Evolutionary conservation across 1,140 invertebrate species (phyloP), one percentile per base, ranked within the genome.

Genomic region (Monochamus saltuarius): DNA sequence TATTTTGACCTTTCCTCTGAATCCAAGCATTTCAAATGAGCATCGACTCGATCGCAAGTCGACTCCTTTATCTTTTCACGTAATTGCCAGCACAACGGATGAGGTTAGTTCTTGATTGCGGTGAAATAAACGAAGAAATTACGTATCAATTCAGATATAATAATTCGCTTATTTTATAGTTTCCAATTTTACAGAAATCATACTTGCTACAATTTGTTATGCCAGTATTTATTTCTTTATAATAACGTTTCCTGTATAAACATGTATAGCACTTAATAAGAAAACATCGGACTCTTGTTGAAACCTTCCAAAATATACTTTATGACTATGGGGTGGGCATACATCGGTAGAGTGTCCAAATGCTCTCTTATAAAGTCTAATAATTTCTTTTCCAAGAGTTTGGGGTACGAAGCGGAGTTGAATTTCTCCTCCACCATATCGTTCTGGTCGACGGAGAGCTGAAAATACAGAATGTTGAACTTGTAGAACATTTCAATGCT

Each of bases 201-300:
- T 10, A 10, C 13, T 10, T 39, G 37, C 37, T 39, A 10, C 13
- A n/a, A n/a, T n/a, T n/a, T n/a, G n/a, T n/a, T n/a, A n/a, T n/a
- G n/a, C 22, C 6, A 29, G 22, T 29, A 29, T 29, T 29, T n/a
- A n/a, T 29, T 29, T 29, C 22, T 29, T 29, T 29, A 29, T 29
- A 29, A 6, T 29, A 3, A 29, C 6, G 2, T 29, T 29, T 29
- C 6, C 22, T 29, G 2, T 29, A 29, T 29, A 29, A 29, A 29
- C 22, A 29, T 29, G 17, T 46, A 29, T 8, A 37, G 1, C 11
- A 52, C n/a, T 63, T 36, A 61, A 55, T 63, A 59, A 13, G 61
- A 45, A 61, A 75, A 75, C 59, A 75, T 49, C n/a, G 72, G 71
- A 65, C 72, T 75, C 17, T 64, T 65, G 35, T 72, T 67, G 40